These are phyloP conservation scores for Perizoma flavofasciatum DNA, from an alignment of 2,888 invertebrate genomes.

Conservation along the genomic window DNA sequence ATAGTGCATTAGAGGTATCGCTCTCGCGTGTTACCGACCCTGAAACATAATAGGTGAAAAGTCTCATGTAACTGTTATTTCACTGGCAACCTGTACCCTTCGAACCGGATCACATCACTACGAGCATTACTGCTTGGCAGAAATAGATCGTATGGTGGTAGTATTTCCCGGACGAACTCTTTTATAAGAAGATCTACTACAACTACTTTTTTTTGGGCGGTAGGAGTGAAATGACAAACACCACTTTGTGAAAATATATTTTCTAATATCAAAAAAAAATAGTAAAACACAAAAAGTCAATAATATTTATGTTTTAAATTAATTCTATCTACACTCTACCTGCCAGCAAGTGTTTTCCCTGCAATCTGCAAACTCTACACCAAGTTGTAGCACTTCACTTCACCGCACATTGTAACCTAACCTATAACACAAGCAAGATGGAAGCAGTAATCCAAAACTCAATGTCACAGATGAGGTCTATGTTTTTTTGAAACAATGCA, in stretches of 20 bases:
- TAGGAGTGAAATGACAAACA: not conserved
- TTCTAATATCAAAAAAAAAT: not conserved
- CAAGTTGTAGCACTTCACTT: not conserved
- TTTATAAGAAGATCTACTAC: too few species aligned
- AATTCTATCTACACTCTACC: not conserved
- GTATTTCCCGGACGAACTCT: too few species aligned
- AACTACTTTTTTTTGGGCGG: constrained; percentile 4
- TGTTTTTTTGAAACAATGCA: not conserved
- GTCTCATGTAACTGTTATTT: too few species aligned
- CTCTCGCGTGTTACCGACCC: too few species aligned
- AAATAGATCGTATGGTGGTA: too few species aligned
- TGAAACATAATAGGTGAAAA: too few species aligned
- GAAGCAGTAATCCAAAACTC: not conserved
- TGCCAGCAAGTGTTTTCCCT: not conserved
- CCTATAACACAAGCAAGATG: not conserved
- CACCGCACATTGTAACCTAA: not conserved
- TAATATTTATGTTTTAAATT: not conserved
- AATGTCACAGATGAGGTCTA: not conserved
- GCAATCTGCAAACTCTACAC: not conserved
- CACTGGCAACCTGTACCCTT: too few species aligned
- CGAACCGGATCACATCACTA: too few species aligned
- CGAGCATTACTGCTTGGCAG: too few species aligned
- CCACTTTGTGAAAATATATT: not conserved
- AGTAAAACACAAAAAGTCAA: not conserved
- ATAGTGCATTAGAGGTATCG: too few species aligned